Base-by-base conservation (phyloP, 1,140 invertebrate genomes). In the Hylyphantes graminicola region DNA sequence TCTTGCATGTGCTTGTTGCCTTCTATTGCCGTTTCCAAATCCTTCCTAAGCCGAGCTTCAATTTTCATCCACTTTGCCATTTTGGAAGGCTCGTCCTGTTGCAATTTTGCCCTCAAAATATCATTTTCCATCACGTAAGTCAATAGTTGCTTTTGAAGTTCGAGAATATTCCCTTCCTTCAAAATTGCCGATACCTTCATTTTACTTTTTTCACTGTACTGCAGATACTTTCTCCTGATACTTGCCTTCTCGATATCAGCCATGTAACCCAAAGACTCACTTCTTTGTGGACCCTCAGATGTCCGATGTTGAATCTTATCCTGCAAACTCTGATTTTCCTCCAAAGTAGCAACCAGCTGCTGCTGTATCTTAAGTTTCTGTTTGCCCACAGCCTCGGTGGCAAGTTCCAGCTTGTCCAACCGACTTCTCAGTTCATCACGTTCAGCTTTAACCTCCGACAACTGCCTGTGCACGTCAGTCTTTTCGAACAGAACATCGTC, bases 121-220 rank as follows among this genome's bases (percentile, higher is more conserved):
- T 96, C 93, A 92, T 96, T 95, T 88, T 95, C 93, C 88, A 95
- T 94, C 87, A 94, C 94, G 80, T 94, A 93, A 9, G 93, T 94
- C 82, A 96, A 93, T 21, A 96, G 91, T 90, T 96, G 95, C 76
- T 95, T 92, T 89, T 95, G 94, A 85, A 96, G 91, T 89, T 96
- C 94, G 51, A 96, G 89, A 6, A 94, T 93, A 90, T 95, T 94
- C 61, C 92, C 93, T 91, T 96, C 95, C 72, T 93, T 91, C 63
- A 96, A 91, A 89, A 96, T 96, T 88, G 94, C 94, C 85, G 93
- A 92, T 87, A 96, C 93, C 89, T 95, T 94, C 83, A 92, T 92
- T 35, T 87, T 87, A 53, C 76, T 85, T 50, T 73, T 79, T 59
- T 85, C 84, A 57, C 84, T 85, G 50, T 74, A 73, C 59, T 79